Conservation (phyloP, 2,113 vertebrate genomes). For the Nycticebus coucang region DNA sequence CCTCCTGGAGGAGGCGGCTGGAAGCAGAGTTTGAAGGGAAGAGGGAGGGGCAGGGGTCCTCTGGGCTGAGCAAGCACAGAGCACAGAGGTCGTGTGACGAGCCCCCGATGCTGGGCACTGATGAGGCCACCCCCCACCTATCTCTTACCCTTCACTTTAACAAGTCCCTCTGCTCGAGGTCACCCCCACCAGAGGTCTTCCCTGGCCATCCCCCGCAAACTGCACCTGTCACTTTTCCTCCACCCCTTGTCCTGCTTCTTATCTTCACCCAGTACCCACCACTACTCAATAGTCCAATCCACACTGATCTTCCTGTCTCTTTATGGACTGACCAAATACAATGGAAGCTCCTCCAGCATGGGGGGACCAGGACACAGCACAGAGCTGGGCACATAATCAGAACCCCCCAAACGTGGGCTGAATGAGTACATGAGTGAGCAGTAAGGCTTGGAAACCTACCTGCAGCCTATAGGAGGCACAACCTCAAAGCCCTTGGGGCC, state of each 20-base stretch:
- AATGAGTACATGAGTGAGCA: neutral
- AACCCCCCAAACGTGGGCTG: too few relatives aligned
- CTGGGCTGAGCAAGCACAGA: neutral
- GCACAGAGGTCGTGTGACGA: rapidly evolving
- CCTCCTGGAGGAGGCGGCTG: neutral
- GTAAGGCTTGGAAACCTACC: neutral
- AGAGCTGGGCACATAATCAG: neutral
- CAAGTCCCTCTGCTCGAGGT: neutral
- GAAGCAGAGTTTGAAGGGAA: neutral
- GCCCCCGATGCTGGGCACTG: neutral
- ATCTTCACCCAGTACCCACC: neutral
- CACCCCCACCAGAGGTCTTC: neutral
- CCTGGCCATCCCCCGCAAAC: neutral
- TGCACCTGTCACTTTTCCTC: neutral
- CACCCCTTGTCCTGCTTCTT: neutral
- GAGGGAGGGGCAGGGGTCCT: neutral
- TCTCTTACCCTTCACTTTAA: neutral
- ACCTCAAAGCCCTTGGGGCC: neutral
- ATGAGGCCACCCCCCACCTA: neutral
- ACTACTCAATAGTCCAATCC: too few relatives aligned
- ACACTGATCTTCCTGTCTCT: neutral
- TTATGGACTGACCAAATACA: rapidly evolving
- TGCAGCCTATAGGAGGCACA: rapidly evolving
- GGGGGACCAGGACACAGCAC: too few relatives aligned
- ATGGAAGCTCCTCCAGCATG: neutral